These are phyloP conservation scores for Rhincodon typus DNA, from an alignment of 2,797 vertebrate genomes.

Conservation along the genomic window DNA sequence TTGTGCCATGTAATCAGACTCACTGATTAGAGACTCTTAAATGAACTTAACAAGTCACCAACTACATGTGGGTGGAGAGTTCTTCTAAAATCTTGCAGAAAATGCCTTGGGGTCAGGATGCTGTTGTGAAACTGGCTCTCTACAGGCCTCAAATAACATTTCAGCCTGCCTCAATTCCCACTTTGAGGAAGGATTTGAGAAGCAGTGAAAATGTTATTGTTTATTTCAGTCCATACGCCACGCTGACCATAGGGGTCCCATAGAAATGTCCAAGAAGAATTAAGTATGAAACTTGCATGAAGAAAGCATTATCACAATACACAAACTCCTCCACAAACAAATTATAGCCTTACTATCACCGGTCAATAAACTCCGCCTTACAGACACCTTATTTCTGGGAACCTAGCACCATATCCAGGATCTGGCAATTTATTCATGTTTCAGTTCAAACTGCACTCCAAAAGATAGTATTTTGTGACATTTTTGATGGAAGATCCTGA, in stretches of 20 bases:
- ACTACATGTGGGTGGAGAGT: no score
- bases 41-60: no score
- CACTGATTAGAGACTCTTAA: no score
- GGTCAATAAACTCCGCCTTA: background rate
- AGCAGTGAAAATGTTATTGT: background rate
- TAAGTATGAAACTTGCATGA: background rate
- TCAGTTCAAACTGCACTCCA: background rate
- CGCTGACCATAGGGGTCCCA: background rate
- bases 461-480: background rate
- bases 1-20: no score
- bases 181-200: background rate
- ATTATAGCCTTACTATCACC: background rate
- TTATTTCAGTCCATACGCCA: background rate
- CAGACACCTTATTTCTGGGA: background rate
- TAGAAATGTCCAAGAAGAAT: background rate
- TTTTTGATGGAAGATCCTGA: background rate
- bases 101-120: background rate
- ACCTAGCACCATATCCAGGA: background rate
- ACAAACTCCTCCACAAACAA: background rate
- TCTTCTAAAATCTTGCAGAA: background rate
- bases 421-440: background rate
- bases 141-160: background rate
- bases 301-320: background rate
- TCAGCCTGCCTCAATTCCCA: background rate
- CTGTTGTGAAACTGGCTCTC: no score